Evolutionary conservation across 2,797 vertebrate species (phyloP), one percentile per base, ranked within the genome.

Genomic region (Coregonus sp.): DNA sequence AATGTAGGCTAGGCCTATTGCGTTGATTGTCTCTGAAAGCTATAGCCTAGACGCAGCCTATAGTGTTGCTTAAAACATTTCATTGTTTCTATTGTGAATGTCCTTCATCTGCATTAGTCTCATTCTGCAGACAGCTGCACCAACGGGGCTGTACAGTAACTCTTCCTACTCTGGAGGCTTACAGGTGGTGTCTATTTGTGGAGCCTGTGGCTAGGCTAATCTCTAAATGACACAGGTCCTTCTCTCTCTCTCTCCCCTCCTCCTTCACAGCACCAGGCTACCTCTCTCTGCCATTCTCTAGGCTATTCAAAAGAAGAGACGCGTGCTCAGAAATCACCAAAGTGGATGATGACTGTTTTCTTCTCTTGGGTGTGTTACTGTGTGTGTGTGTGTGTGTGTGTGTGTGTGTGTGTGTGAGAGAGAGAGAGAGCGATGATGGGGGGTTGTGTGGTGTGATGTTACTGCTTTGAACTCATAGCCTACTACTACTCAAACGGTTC

Each of bases 131-230:
- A 47, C 40, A 85, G 89, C 88, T 74, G 87, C 86, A 84, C 89
- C 84, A 89, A 83, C 87, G 86, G 89, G 89, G 87, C 91, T 92
- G 80, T 87, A 90, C 89, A 90, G 91, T 91, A 90, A 91, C 73
- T 78, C 86, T 89, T 86, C 90, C 83, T 84, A 33, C 25, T 74
- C 88, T 86, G 89, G 87, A 81, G 77, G 88, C 89, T 91, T 91
- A 91, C 91, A 92, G 90, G 88, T 90, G 90, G 89, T 90, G 90
- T 89, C 90, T 92, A 91, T 93, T 93, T 93, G 91, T 93, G 90
- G 91, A 88, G 89, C 90, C 88, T 86, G 90, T 90, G 90, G 92
- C 88, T 82, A 89, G 92, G 92, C 92, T 92, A 93, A 93, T 93
- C 92, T 88, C 87, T 89, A 87, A 63, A 93, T 92, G 92, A 93